Base-by-base conservation (phyloP, 2,113 vertebrate genomes). In the Proteles cristata region DNA sequence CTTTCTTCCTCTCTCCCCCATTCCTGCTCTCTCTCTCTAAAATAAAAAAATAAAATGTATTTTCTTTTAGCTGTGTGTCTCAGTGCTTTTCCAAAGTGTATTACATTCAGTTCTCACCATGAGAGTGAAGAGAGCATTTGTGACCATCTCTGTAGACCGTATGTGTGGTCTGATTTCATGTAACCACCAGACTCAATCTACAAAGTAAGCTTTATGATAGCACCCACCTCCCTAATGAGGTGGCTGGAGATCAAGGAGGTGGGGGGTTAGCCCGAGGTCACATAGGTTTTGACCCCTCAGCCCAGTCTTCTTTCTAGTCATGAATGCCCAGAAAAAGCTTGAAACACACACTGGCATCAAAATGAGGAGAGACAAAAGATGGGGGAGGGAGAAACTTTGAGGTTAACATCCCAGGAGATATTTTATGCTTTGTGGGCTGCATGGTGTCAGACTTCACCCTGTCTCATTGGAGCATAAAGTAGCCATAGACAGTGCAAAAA, bases 231-330 rank as follows among this genome's bases (percentile, higher is more conserved):
- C 11, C n/a, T 45, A 23, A 7, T 1, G 76, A 68, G 55, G 39
- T 11, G 9, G 7, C 0, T 0, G 4, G 48, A 58, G 28, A 35
- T 19, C 55, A 55, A 15, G 69, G 17, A 21, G 35, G 2, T 3
- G 0, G 25, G 7, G 5, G 3, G 31, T 15, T 5, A 2, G 8
- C 17, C 69, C 16, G 28, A 16, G 25, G 8, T 11, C 23, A 2
- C 28, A 0, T 2, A 17, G 61, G 11, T 45, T 58, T 7, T 14
- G 31, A 77, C 25, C n/a, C 58, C 71, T 61, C 43, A 0, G 33
- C 7, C 43, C 9, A 23, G 4, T 7, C 50, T 66, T 31, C 15
- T 10, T 26, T 69, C 26, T 25, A 28, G 31, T 39, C 35, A 4
- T 1, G 11, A 45, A 1, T 11, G 16, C 11, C 50, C 43, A 14